These are phyloP conservation scores for Ptychochromis oligacanthus DNA, from an alignment of 2,113 vertebrate genomes.

Conservation along the genomic window DNA sequence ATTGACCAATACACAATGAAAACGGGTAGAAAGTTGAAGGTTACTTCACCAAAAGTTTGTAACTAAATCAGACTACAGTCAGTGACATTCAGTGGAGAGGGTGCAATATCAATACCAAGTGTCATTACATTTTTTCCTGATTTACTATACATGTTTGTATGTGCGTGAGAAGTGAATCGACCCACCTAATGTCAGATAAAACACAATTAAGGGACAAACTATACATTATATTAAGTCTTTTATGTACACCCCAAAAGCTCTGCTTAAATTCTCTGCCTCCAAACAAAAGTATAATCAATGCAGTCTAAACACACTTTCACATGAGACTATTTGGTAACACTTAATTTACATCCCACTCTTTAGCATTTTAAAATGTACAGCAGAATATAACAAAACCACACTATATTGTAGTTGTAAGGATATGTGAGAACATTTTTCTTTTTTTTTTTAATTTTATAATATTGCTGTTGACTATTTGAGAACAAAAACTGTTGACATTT, in stretches of 20 bases:
- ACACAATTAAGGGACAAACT: slow-evolving; percentile 42
- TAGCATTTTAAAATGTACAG: background rate
- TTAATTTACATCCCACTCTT: slow-evolving; percentile 1
- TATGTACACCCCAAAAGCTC: slow-evolving; percentile 41
- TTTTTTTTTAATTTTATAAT: background rate
- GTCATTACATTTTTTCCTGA: slow-evolving; percentile 46
- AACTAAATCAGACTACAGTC: slow-evolving; percentile 43
- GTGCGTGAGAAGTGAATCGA: slow-evolving; percentile 13
- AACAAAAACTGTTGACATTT: background rate
- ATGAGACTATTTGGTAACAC: background rate
- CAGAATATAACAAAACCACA: background rate
- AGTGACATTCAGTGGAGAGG: slow-evolving; percentile 68
- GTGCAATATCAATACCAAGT: slow-evolving; percentile 37
- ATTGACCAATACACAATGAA: slow-evolving; percentile 68
- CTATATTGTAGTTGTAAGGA: background rate
- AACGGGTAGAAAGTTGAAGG: slow-evolving; percentile 61
- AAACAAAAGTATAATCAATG: slow-evolving; percentile 11
- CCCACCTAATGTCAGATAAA: slow-evolving; percentile 25
- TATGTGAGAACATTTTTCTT: background rate
- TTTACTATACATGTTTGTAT: slow-evolving; percentile 20
- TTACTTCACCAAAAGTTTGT: slow-evolving; percentile 41
- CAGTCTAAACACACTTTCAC: background rate
- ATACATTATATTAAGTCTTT: slow-evolving; percentile 48
- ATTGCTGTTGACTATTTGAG: background rate
- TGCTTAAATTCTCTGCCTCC: slow-evolving; percentile 19